Evolutionary conservation across 2,888 invertebrate species (phyloP), one percentile per base, ranked within the genome.

Genomic region (Allophyes oxyacanthae): DNA sequence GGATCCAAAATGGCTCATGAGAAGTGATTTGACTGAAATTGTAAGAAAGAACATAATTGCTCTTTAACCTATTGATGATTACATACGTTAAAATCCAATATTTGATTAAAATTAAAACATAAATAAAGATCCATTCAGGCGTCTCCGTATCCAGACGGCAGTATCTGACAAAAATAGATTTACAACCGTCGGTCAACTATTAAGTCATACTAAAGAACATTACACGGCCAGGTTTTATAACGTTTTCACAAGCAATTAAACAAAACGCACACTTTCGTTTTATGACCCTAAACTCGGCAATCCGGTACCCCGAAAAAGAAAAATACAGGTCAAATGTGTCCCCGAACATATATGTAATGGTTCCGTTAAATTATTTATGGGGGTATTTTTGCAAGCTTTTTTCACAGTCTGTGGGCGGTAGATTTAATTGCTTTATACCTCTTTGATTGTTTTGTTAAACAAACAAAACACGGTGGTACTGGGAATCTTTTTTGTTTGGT

Each of bases 181-280:
- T 53, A 70, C 38, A 46, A 55, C 45, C 41, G 40, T 38, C 42
- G 36, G 30, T 30, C 45, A 54, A 52, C 59, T 71, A 74, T 72
- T 66, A 59, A 60, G 54, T 50, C 63, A 58, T 61, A 63, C 51
- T 43, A 46, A 42, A 60, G 43, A 51, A 40, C 41, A 75, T 67
- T 64, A 63, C 51, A n/a, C 33, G 25, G 25, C 33, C 52, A 53
- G 51, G 48, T 60, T 65, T 70, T 64, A 65, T 58, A 52, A 64
- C 67, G 45, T 68, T 78, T 75, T 71, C 69, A 76, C 77, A 75
- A 74, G 73, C 77, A 77, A 80, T 83, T 82, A 79, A 83, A 81
- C 72, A 79, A 79, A 79, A 76, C 65, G 71, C 67, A 64, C 64
- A 75, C 72, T 80, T 73, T 70, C 53, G 51, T 73, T 80, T 79